Conservation (phyloP, 1,140 invertebrate genomes). For the Cydia pomonella region DNA sequence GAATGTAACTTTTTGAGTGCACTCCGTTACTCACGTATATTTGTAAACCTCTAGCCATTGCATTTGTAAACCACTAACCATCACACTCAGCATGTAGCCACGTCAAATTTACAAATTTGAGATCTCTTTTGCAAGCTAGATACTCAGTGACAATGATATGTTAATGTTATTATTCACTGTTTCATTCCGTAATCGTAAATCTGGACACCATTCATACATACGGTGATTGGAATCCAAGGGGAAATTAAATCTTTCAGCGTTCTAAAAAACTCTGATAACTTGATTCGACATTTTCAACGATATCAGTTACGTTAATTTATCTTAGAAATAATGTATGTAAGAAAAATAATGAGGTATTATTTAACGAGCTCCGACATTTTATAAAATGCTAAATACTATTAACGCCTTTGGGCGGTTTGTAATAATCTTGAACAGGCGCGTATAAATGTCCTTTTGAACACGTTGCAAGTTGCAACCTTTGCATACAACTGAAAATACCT, state of each 20-base stretch:
- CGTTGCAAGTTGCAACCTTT: too few relatives aligned
- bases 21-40: neutral
- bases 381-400: constrained; percentile 1
- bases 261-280: neutral
- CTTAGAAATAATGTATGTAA: neutral
- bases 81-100: too few relatives aligned
- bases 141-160: too few relatives aligned
- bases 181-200: constrained; percentile 5
- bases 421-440: neutral
- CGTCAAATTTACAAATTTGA: too few relatives aligned
- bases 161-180: too few relatives aligned
- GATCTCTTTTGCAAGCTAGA: too few relatives aligned
- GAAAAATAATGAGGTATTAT: neutral
- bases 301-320: neutral
- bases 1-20: constrained; percentile 24
- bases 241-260: constrained; percentile 17
- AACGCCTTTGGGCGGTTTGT: constrained; percentile 18
- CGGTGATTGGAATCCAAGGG: constrained; percentile 2
- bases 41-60: neutral
- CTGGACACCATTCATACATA: neutral
- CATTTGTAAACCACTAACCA: neutral
- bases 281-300: constrained; percentile 1
- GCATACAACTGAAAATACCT: too few relatives aligned
- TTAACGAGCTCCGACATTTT: neutral
- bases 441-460: too few relatives aligned